phyloP scores from a whole-genome alignment of 35 echinoderm and acorn worm genomes.

The Lytechinus variegatus region DNA sequence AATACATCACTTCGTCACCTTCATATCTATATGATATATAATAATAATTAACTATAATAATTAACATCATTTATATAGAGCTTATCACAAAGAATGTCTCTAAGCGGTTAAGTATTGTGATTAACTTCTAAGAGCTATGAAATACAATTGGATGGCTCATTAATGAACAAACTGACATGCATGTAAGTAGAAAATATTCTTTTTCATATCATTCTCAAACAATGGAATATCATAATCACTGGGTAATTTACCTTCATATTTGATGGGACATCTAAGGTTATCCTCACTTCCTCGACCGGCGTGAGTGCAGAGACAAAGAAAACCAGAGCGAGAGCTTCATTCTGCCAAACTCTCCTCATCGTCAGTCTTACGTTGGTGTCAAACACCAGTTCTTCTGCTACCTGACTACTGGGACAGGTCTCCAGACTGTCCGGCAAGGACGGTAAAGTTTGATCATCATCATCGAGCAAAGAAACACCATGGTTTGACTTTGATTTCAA shows the following conservation, averaged over 20 bases:
- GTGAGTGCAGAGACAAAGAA: slow-evolving; percentile 65
- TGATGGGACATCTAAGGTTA: slow-evolving; percentile 72
- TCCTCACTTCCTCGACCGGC: slow-evolving; percentile 37
- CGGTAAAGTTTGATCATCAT: neutral
- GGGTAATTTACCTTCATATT: slow-evolving; percentile 77
- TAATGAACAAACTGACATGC: no score
- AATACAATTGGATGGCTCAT: no score
- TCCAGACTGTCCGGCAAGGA: neutral
- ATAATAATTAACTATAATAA: no score
- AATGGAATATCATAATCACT: neutral
- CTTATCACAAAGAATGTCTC: no score
- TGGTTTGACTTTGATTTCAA: neutral
- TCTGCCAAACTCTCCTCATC: slow-evolving; percentile 82
- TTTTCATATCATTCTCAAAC: neutral
- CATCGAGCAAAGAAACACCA: neutral
- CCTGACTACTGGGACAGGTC: neutral
- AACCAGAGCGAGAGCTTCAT: slow-evolving; percentile 58
- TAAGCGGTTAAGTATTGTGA: no score
- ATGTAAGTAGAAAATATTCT: neutral
- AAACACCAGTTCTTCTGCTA: slow-evolving; percentile 31
- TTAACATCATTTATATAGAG: no score
- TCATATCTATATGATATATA: no score
- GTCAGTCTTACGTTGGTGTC: slow-evolving; percentile 61
- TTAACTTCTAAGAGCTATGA: no score
- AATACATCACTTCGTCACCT: no score